Evolutionary conservation across 2,888 invertebrate species (phyloP).

Genomic region (Dusona sp.): DNA sequence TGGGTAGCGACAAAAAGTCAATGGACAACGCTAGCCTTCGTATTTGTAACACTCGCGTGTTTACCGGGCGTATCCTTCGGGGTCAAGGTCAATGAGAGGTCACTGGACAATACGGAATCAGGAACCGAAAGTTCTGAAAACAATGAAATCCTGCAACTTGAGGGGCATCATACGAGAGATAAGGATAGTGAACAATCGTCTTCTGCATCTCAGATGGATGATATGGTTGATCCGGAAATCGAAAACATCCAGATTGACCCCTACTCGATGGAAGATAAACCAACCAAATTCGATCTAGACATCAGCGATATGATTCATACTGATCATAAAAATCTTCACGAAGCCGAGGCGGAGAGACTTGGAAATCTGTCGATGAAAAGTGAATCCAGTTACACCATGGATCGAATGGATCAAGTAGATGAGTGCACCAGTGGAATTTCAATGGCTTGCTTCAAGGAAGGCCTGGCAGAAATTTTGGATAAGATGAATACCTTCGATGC

Average conservation of each 20-base stretch:
- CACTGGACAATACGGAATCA: slow-evolving; percentile 70
- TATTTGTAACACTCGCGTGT: slow-evolving; percentile 73
- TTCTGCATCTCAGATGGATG: slow-evolving; percentile 66
- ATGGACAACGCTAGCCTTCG: slow-evolving; percentile 61
- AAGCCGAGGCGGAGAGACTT: slow-evolving; percentile 85
- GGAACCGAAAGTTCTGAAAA: slow-evolving; percentile 53
- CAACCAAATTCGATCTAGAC: slow-evolving; percentile 80
- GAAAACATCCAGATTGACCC: slow-evolving; percentile 58
- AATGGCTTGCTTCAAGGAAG: slow-evolving; percentile 75
- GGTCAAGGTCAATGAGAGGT: slow-evolving; percentile 73
- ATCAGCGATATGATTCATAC: slow-evolving; percentile 76
- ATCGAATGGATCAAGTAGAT: slow-evolving; percentile 55
- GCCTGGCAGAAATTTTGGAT: slow-evolving; percentile 87
- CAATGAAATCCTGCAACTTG: slow-evolving; percentile 68
- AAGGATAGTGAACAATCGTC: slow-evolving; percentile 58
- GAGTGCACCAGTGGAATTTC: slow-evolving; percentile 64
- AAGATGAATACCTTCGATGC: slow-evolving; percentile 86
- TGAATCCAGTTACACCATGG: slow-evolving; percentile 74
- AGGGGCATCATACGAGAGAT: slow-evolving; percentile 65
- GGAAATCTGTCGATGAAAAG: slow-evolving; percentile 76
- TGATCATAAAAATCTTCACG: slow-evolving; percentile 82
- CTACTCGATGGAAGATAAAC: slow-evolving; percentile 74
- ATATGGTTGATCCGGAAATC: slow-evolving; percentile 15
- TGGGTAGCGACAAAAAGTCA: slow-evolving; percentile 30
- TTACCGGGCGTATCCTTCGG: slow-evolving; percentile 66